Conservation (phyloP, 2,797 vertebrate species). For the Chaunax sp. region DNA sequence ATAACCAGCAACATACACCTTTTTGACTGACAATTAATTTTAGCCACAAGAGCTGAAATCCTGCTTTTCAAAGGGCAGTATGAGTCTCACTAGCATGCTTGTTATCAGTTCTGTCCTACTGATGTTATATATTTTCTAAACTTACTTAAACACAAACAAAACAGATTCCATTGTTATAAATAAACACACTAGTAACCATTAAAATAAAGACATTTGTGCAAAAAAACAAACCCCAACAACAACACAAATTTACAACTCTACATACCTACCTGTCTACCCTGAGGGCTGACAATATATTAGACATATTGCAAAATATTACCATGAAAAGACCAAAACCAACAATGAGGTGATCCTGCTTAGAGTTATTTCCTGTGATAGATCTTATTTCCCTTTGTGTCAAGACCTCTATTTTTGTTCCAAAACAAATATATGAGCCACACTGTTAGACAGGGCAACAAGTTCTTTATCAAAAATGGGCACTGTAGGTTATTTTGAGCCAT, state of each 20-base stretch:
- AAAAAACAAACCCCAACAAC: not conserved
- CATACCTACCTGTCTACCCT: not conserved
- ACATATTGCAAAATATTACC: not conserved
- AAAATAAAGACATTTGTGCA: not conserved
- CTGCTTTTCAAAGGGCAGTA: constrained; percentile 20
- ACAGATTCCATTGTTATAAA: not conserved
- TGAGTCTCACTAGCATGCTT: not conserved
- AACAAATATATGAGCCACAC: not conserved
- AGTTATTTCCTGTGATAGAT: not conserved
- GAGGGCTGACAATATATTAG: not conserved
- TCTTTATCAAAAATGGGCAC: not conserved
- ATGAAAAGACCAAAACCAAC: not conserved
- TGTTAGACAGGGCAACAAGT: not conserved
- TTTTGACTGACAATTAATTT: constrained; percentile 33
- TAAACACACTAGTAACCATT: constrained; percentile 4
- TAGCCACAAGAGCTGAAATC: constrained; percentile 23
- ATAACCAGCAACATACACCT: constrained; percentile 8
- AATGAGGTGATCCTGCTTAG: not conserved
- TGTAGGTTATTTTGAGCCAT: constrained; percentile 1
- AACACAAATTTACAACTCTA: not conserved
- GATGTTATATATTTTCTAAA: not conserved
- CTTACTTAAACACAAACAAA: too few species aligned
- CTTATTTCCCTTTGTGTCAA: not conserved
- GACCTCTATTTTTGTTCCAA: not conserved
- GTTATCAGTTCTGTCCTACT: not conserved